Percentiles rank a stretch among this genome's conserved stretches.
Evolutionary conservation across 2,888 invertebrate genomes (phyloP).

Genomic region (Scaptodrosophila latifasciaeformis): DNA sequence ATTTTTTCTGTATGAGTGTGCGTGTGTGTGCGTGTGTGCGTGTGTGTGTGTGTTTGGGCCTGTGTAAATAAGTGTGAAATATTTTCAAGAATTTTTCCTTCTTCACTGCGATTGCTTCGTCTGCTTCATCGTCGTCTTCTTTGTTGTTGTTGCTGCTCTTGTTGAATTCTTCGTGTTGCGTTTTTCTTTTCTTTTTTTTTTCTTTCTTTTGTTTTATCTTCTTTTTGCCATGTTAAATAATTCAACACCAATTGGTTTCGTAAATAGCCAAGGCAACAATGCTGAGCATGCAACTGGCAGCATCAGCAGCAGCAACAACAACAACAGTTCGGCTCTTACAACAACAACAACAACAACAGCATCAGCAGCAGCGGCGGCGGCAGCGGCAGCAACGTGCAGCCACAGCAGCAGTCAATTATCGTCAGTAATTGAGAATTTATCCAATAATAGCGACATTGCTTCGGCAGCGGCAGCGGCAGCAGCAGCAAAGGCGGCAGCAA

Average conservation of each 20-base stretch:
- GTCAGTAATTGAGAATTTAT: conserved; percentile 74
- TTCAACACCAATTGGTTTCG: conserved; percentile 63
- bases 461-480: conserved; percentile 20
- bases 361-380: conserved; percentile 25
- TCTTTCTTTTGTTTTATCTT: conserved; percentile 1
- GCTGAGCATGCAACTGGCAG: conserved; percentile 9
- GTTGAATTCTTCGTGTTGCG: conserved; percentile 13
- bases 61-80: conserved; percentile 55
- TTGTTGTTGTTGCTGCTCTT: conserved; percentile 13
- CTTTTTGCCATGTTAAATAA: conserved; percentile 66
- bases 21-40: conserved; percentile 32
- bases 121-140: conserved; percentile 7
- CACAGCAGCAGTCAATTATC: conserved; percentile 71
- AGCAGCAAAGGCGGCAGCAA: conserved; percentile 2
- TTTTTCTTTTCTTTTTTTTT: background rate
- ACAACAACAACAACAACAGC: conserved; percentile 36
- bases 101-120: conserved; percentile 31
- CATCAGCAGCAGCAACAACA: conserved; percentile 24
- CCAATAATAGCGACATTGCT: conserved; percentile 66
- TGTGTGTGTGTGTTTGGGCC: conserved; percentile 32
- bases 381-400: conserved; percentile 26
- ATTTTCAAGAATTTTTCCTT: conserved; percentile 64
- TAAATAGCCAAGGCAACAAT: conserved; percentile 53
- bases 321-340: no score
- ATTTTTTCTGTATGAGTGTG: conserved; percentile 24